Evolutionary conservation across 1,140 invertebrate genomes (phyloP), one percentile per base, ranked within the genome.

Genomic region (Elysia chlorotica): DNA sequence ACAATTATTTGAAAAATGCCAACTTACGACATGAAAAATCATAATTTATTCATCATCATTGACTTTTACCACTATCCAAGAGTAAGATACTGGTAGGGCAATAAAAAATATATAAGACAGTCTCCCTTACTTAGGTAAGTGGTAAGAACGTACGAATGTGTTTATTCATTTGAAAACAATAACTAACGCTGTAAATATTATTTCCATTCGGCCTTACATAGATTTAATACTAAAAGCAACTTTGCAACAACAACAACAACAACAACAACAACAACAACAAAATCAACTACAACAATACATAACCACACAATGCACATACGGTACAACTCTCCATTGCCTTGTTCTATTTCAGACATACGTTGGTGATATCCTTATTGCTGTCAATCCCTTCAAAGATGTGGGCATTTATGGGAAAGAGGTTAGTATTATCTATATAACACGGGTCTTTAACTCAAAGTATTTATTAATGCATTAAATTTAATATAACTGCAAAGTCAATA

Each of bases 351-450:
- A 86, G 84, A 95, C 94, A 0, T 95, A 95, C 79, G 94, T 96
- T 77, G 94, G 94, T 6, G 94, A 95, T 83, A 95, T 95, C 78
- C 85, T 95, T 5, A 90, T 96, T 4, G 93, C 93, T n/a, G 91
- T 95, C 0, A 95, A 96, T 88, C 94, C 94, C 3, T 95, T 94
- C 84, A 90, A 90, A 33, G 91, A 93, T 82, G 86, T 95, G 31
- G 91, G 91, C 61, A 91, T 95, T 28, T 95, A 95, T 84, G 92
- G 91, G 0, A 89, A 91, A 74, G 89, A 91, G 78, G 93, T 94
- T 86, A 77, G 77, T 54, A 73, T 59, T 59, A 65, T 25, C 23
- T 70, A 59, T 37, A 36, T 2, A 53, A 71, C 17, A 48, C n/a
- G n/a, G 41, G 41, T n/a, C 41, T 48, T n/a, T n/a, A n/a, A n/a